Percentiles rank a stretch among this genome's conserved stretches.
Conservation (phyloP, 2,797 vertebrate species). For the Discoglossus pictus region DNA sequence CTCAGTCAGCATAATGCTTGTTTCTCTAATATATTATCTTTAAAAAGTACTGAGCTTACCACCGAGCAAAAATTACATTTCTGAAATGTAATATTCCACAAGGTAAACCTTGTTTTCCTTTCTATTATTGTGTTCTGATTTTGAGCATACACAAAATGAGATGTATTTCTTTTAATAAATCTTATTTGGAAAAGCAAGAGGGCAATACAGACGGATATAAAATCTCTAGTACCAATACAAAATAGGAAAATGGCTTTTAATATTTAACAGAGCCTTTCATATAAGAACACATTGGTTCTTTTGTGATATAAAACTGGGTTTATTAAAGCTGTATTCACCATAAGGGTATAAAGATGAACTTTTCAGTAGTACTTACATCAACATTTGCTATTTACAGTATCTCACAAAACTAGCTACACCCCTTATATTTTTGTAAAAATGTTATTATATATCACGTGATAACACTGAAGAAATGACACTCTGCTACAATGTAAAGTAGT, state of each 20-base stretch:
- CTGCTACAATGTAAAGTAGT: too few species aligned
- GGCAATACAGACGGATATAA: not conserved
- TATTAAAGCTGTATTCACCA: too few species aligned
- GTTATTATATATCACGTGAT: too few species aligned
- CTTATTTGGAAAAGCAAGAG: constrained; percentile 7
- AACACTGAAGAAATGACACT: too few species aligned
- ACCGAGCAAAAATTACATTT: constrained; percentile 25
- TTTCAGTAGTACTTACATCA: too few species aligned
- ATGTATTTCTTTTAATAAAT: constrained; percentile 30
- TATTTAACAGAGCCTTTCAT: constrained; percentile 7
- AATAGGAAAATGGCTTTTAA: constrained; percentile 10
- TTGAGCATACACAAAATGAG: constrained; percentile 13
- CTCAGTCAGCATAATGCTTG: too few species aligned
- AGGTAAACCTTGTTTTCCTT: constrained; percentile 21
- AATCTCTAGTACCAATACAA: constrained; percentile 1
- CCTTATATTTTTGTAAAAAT: too few species aligned
- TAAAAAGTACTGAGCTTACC: not conserved
- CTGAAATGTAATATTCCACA: constrained; percentile 14
- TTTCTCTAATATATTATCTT: constrained; percentile 27
- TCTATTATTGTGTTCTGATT: constrained; percentile 25
- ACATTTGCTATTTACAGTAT: too few species aligned
- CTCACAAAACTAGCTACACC: too few species aligned
- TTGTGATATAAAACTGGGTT: not conserved
- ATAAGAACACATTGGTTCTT: constrained; percentile 9
- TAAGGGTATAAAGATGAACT: too few species aligned